phyloP scores from a whole-genome alignment of 1,140 invertebrate genomes.

The Pseudomyrmex gracilis region DNA sequence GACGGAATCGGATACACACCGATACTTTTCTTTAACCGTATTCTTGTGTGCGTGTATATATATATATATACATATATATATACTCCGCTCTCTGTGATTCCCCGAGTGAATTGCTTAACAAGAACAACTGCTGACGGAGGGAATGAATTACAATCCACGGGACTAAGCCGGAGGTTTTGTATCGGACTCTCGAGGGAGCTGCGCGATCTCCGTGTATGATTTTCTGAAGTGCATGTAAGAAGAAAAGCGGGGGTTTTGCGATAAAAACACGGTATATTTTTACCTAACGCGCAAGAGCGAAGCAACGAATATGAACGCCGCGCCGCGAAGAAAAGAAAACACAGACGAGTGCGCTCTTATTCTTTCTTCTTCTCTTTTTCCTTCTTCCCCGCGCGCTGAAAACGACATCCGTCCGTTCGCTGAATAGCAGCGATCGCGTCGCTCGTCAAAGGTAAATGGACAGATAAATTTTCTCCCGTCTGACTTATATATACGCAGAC shows the following conservation, averaged over 20 bases:
- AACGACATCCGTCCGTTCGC: slow-evolving; percentile 31
- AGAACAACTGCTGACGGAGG: slow-evolving; percentile 36
- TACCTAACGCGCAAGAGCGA: not conserved
- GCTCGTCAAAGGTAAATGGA: slow-evolving; percentile 52
- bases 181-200: slow-evolving; percentile 19
- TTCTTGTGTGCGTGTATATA: too few relatives aligned
- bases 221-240: slow-evolving; percentile 56
- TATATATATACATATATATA: too few relatives aligned
- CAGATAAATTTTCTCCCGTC: slow-evolving; percentile 43
- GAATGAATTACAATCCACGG: slow-evolving; percentile 48
- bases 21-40: slow-evolving; percentile 1
- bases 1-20: slow-evolving; percentile 12
- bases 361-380: not conserved
- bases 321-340: slow-evolving; percentile 36
- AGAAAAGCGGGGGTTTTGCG: slow-evolving; percentile 39
- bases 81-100: slow-evolving; percentile 26
- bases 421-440: slow-evolving; percentile 21
- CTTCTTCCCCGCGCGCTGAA: not conserved
- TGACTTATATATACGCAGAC: not conserved
- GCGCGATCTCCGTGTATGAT: slow-evolving; percentile 29
- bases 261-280: slow-evolving; percentile 35
- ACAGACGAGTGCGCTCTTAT: not conserved
- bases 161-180: slow-evolving; percentile 38
- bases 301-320: not conserved
- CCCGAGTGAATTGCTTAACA: slow-evolving; percentile 46